Conservation (phyloP, 2,113 vertebrate species). For the Garra rufa region DNA sequence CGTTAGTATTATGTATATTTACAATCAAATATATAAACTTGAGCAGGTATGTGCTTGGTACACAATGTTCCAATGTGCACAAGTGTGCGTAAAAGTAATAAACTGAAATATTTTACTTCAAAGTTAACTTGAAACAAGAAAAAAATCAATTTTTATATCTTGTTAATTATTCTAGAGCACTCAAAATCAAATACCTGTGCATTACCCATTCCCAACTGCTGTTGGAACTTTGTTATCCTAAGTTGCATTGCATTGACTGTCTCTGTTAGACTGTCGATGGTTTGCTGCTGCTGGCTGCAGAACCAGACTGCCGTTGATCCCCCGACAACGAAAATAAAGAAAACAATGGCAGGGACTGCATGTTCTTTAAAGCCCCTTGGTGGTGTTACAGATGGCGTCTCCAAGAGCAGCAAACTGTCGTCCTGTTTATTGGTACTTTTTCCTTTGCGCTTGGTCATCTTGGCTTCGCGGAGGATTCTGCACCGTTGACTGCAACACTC, state of each 20-base stretch:
- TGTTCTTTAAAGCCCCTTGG: conserved; percentile 41
- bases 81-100: background rate
- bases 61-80: background rate
- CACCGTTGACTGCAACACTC: background rate
- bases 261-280: conserved; percentile 57
- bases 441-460: conserved; percentile 60
- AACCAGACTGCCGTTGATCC: conserved; percentile 54
- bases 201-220: conserved; percentile 47
- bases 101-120: background rate
- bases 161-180: background rate
- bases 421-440: conserved; percentile 57
- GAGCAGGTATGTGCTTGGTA: background rate
- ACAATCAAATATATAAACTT: background rate
- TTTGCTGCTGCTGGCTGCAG: conserved; percentile 57
- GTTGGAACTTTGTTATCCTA: conserved; percentile 55
- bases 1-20: background rate
- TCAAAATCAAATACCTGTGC: conserved; percentile 46
- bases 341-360: conserved; percentile 48
- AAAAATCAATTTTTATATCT: background rate
- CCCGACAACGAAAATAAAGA: conserved; percentile 52
- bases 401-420: conserved; percentile 52
- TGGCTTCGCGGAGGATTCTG: conserved; percentile 2
- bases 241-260: conserved; percentile 51
- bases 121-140: background rate
- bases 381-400: conserved; percentile 34